A percentile compares a stretch with the other conserved stretches of the same genome.
phyloP scores from a whole-genome alignment of 35 echinoderm and acorn worm genomes.

The Patiria miniata region DNA sequence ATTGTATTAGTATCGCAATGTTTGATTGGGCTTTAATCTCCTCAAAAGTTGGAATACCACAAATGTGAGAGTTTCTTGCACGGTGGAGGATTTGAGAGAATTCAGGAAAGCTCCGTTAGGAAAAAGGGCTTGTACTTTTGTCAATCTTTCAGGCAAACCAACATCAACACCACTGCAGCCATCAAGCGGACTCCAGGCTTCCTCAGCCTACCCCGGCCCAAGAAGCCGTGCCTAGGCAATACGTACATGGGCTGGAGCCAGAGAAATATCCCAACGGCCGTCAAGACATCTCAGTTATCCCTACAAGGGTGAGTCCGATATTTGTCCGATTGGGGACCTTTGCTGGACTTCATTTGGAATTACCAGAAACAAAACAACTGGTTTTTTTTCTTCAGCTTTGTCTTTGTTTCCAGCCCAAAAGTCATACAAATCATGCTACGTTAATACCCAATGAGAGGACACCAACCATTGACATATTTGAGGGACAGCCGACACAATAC shows the following conservation, averaged over 20 bases:
- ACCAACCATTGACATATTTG: too few relatives aligned
- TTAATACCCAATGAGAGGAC: too few relatives aligned
- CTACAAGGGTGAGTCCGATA: background rate
- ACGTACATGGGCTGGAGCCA: background rate
- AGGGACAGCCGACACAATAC: too few relatives aligned
- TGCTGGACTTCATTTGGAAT: background rate
- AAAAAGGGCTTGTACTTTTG: background rate
- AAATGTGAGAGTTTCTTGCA: too few relatives aligned
- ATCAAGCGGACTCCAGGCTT: background rate
- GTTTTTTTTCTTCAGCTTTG: background rate
- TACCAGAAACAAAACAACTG: background rate
- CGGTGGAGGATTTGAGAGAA: too few relatives aligned
- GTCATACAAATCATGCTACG: too few relatives aligned
- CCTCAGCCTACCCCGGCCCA: background rate
- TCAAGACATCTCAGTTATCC: slow-evolving; percentile 7
- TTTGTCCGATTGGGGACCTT: background rate
- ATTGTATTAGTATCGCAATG: too few relatives aligned
- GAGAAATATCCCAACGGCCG: background rate
- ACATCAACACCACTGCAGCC: background rate
- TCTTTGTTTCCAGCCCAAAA: too few relatives aligned
- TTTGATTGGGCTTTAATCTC: too few relatives aligned
- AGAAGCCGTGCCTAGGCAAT: background rate
- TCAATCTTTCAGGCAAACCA: background rate
- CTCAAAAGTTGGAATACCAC: too few relatives aligned
- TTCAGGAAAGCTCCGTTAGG: too few relatives aligned